Percentiles rank a stretch among this genome's conserved stretches.
Conservation (phyloP, 1,140 invertebrate genomes). For the Propsilocerus akamusi region DNA sequence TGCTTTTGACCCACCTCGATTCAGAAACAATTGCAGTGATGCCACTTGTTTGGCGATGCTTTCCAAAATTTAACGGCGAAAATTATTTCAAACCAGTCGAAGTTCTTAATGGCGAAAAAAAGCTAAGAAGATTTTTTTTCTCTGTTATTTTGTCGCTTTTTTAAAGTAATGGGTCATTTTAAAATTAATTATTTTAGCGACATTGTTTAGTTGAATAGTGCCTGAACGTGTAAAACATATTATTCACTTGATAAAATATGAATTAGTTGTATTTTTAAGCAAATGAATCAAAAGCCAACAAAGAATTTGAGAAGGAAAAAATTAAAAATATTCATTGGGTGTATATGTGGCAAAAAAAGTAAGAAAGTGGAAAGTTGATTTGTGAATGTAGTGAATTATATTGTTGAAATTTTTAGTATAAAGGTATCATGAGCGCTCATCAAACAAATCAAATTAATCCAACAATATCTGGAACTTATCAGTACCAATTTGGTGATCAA, state of each 20-base stretch:
- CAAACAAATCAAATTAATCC: not conserved
- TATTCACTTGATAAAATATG: not conserved
- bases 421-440: not conserved
- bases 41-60: too few relatives aligned
- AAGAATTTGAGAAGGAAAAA: not conserved
- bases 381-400: not conserved
- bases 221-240: not conserved
- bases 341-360: not conserved
- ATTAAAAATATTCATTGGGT: constrained; percentile 3
- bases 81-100: not conserved
- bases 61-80: not conserved
- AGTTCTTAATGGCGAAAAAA: constrained; percentile 2
- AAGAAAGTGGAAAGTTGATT: not conserved
- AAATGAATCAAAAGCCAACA: not conserved
- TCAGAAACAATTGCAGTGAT: too few relatives aligned
- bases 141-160: not conserved
- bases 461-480: not conserved
- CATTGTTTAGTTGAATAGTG: not conserved
- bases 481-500: not conserved
- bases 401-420: not conserved
- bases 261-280: not conserved
- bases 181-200: not conserved
- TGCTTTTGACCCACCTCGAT: too few relatives aligned
- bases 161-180: not conserved
- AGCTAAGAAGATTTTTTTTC: not conserved